Base-by-base conservation (phyloP, 2,797 vertebrate species). In the Psittacula derbiana region DNA sequence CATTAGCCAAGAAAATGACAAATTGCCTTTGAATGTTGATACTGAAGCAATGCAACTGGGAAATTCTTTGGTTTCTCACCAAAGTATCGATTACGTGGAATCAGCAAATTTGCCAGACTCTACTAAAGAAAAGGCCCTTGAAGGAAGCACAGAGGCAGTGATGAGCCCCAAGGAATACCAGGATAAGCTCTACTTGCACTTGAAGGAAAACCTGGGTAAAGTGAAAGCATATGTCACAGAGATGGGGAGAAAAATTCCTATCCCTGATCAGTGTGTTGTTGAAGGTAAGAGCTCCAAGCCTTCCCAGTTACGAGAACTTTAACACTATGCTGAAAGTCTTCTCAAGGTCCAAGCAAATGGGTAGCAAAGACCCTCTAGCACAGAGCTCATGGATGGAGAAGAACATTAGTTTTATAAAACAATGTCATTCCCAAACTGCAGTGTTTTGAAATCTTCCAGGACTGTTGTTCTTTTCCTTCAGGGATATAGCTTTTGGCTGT, bases 221-320 rank as follows among this genome's bases (percentile, higher is more conserved):
- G 98, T 99, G 91, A 98, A 98, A 90, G 97, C 98, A 5, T 99
- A 98, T 46, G 98, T 98, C 72, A 18, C 82, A 41, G 98, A 98
- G 95, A 98, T 99, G 89, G 88, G 97, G 61, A 98, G 97, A 97
- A 98, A 97, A 96, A 98, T 99, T 90, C 99, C 99, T 23, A 62
- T 98, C 53, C 99, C 99, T 2, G 98, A 99, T 24, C 98, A 99
- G 67, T 99, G 99, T 92, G 93, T 98, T 69, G 98, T 99, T 61
- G 99, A 99, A 99, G 99, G 99, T 99, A 98, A 98, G 97, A 19
- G 11, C n/a, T 31, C n/a, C 17, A 52, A 88, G 66, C 27, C 52
- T 53, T 24, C 43, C 44, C 38, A 8, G 8, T 20, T 36, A 44
- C 5, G 12, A 33, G 58, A 85, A 20, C 15, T 47, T 46, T 23